Evolutionary conservation across 2,888 invertebrate genomes (phyloP), one percentile per base, ranked within the genome.

Genomic region (Dolichomitus sp.): DNA sequence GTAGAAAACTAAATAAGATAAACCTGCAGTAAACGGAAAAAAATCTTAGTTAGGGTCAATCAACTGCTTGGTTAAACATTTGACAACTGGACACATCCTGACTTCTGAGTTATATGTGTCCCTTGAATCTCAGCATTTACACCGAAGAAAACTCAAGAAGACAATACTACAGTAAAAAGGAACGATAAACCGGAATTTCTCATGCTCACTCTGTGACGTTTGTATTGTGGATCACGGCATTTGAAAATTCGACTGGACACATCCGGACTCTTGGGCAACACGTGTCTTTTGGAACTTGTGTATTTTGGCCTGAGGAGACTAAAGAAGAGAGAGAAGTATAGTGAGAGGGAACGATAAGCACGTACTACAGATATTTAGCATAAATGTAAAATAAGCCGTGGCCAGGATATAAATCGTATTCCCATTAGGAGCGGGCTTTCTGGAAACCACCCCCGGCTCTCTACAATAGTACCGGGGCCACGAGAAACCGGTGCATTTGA

Each of bases 361-460:
- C 87, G 89, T 86, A 87, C 82, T 84, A 68, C 70, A 85, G 84
- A 89, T 90, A 88, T 89, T 91, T 91, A 91, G 90, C 91, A 91
- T 91, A 91, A 91, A 91, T 91, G 91, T 90, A 91, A 91, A 91
- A 88, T 91, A 91, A 91, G 85, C 89, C 85, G 84, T 75, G 88
- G 88, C 86, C 86, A 86, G 88, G 87, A 87, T 90, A 93, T 92
- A 93, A 93, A 93, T 93, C 88, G 92, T 93, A 93, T 93, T 92
- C 91, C 91, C 93, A 93, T 93, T 93, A 93, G 91, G 87, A 90
- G 75, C 63, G 74, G 61, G 82, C 54, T 81, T 72, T 77, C 57
- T 74, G 54, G 45, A 50, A 52, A 75, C 30, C 37, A 33, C 33
- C 72, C 76, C 27, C 63, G 37, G 65, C 45, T 52, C 61, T 63